phyloP scores from a whole-genome alignment of 2,888 invertebrate species.

The Nephrotoma flavescens region DNA sequence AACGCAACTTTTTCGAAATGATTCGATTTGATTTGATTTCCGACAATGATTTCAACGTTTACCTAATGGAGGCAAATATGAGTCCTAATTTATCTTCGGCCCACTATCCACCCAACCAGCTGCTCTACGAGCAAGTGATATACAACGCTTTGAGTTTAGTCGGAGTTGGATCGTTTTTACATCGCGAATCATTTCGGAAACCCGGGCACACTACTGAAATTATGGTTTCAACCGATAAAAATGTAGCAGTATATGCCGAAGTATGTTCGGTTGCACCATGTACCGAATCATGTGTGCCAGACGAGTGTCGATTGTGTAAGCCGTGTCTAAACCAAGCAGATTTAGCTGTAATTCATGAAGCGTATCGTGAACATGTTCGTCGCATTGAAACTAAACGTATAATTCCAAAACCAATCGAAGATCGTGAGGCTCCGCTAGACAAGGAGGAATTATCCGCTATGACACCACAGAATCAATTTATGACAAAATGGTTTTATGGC shows the following conservation, averaged over 20 bases:
- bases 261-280: constrained; percentile 43
- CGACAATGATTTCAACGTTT: constrained; percentile 73
- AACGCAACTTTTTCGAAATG: constrained; percentile 79
- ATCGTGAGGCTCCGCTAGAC: constrained; percentile 13
- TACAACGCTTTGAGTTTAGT: constrained; percentile 68
- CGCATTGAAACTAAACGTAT: constrained; percentile 66
- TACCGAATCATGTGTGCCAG: constrained; percentile 44
- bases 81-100: constrained; percentile 91
- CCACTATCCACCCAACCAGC: constrained; percentile 76
- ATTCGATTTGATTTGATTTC: constrained; percentile 88
- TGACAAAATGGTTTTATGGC: constrained; percentile 74
- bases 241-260: constrained; percentile 59
- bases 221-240: constrained; percentile 64
- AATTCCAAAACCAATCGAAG: constrained; percentile 52
- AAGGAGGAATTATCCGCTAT: constrained; percentile 37
- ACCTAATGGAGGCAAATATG: constrained; percentile 94
- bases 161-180: constrained; percentile 47
- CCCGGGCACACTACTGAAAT: constrained; percentile 29
- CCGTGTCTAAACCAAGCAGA: constrained; percentile 53
- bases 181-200: constrained; percentile 26
- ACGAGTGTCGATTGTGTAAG: constrained; percentile 63
- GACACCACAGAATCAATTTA: constrained; percentile 53
- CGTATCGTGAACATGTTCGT: constrained; percentile 69
- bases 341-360: constrained; percentile 42
- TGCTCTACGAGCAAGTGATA: constrained; percentile 84